Evolutionary conservation across 2,888 invertebrate genomes (phyloP).

Genomic region (Gymnosoma rotundatum): DNA sequence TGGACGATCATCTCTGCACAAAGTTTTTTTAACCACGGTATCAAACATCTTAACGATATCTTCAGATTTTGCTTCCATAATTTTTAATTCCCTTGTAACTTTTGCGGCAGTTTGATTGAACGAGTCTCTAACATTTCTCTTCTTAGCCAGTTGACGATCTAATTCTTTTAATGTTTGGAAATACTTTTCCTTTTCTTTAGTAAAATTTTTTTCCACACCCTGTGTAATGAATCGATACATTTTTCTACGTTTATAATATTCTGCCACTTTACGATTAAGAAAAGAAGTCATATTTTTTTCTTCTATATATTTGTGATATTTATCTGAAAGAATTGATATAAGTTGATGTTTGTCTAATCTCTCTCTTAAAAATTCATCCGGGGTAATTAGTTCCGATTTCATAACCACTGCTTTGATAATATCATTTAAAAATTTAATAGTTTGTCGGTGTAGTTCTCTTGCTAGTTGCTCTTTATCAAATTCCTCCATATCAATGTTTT

Average conservation of each 20-base stretch:
- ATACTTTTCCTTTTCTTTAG: slow-evolving; percentile 63
- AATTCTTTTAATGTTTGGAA: slow-evolving; percentile 57
- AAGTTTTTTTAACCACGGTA: slow-evolving; percentile 49
- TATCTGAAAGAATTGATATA: slow-evolving; percentile 23
- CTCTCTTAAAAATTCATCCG: slow-evolving; percentile 57
- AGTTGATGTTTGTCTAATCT: slow-evolving; percentile 74
- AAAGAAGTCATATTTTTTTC: slow-evolving; percentile 64
- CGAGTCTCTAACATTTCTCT: slow-evolving; percentile 31
- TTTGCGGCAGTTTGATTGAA: slow-evolving; percentile 21
- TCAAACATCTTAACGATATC: slow-evolving; percentile 38
- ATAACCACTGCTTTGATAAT: slow-evolving; percentile 70
- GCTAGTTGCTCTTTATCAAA: not conserved
- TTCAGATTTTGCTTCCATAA: slow-evolving; percentile 9
- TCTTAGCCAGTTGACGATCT: slow-evolving; percentile 67
- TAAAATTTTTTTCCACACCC: slow-evolving; percentile 61
- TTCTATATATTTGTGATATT: slow-evolving; percentile 44
- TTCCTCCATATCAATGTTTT: slow-evolving; percentile 37
- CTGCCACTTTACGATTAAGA: slow-evolving; percentile 73
- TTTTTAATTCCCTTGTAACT: slow-evolving; percentile 12
- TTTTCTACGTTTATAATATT: slow-evolving; percentile 75
- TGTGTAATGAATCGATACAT: slow-evolving; percentile 71
- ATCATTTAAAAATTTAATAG: slow-evolving; percentile 70
- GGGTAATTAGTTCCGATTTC: slow-evolving; percentile 61
- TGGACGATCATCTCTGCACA: slow-evolving; percentile 50
- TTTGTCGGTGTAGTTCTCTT: slow-evolving; percentile 14